Evolutionary conservation across 1,140 invertebrate genomes (phyloP).

Genomic region (Drosophila virilis): DNA sequence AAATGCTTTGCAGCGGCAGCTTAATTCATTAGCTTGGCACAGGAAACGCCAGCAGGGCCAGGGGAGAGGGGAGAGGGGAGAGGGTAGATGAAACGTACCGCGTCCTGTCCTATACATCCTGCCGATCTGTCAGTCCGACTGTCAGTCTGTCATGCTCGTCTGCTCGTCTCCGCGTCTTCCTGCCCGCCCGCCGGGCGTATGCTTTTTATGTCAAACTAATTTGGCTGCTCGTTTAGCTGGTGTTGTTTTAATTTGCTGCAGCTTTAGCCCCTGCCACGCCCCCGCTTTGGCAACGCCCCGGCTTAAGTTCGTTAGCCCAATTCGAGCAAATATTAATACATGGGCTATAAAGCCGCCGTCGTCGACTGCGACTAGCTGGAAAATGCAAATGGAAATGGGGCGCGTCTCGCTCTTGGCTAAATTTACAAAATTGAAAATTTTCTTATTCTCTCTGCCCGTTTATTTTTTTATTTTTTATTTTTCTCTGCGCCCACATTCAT

Average conservation of each 20-base stretch:
- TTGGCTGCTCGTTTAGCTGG: constrained; percentile 76
- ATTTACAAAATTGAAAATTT: constrained; percentile 73
- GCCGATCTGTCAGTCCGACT: constrained; percentile 48
- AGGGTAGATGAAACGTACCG: background rate
- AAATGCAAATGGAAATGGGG: constrained; percentile 42
- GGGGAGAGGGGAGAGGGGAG: constrained; percentile 4
- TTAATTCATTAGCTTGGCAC: constrained; percentile 68
- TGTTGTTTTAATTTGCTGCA: constrained; percentile 77
- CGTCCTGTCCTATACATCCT: constrained; percentile 28
- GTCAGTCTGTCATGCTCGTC: background rate
- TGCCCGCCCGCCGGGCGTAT: constrained; percentile 48
- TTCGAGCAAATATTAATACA: constrained; percentile 79
- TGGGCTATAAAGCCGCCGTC: constrained; percentile 62
- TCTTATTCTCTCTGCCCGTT: constrained; percentile 1
- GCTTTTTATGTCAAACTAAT: constrained; percentile 79
- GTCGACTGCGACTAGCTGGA: constrained; percentile 27
- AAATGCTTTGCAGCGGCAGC: constrained; percentile 64
- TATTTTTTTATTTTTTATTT: background rate
- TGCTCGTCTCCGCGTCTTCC: background rate
- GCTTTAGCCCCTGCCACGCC: constrained; percentile 23
- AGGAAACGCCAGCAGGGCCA: constrained; percentile 21
- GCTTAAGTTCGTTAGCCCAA: constrained; percentile 81
- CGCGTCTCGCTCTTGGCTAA: constrained; percentile 12
- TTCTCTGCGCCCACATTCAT: constrained; percentile 61
- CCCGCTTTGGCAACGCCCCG: constrained; percentile 23